A percentile compares a stretch with the other conserved stretches of the same genome.
Evolutionary conservation across 2,797 vertebrate genomes (phyloP).

Genomic region (Falco berigora): DNA sequence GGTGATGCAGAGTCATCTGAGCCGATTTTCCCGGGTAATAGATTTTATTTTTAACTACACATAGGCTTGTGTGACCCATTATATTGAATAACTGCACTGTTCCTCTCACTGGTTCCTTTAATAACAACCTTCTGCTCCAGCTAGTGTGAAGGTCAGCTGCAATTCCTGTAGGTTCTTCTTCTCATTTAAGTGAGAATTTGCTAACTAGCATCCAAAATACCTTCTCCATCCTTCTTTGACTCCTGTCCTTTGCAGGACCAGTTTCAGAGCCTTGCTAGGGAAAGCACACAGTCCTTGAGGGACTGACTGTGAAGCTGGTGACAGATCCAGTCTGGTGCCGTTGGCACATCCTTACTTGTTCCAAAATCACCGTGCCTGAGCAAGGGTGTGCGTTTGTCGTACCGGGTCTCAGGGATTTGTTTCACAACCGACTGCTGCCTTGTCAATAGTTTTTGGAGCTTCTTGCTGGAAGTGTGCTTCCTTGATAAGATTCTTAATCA

Average conservation of each 20-base stretch:
- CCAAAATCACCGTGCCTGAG: background rate
- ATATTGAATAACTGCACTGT: slow-evolving; percentile 48
- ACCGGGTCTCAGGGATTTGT: background rate
- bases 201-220: slow-evolving; percentile 59
- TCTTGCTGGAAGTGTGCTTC: background rate
- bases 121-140: slow-evolving; percentile 66
- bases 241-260: background rate
- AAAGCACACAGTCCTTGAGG: background rate
- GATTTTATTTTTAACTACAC: slow-evolving; percentile 61
- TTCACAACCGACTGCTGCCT: background rate
- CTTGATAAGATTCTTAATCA: slow-evolving; percentile 23
- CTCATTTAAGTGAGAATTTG: slow-evolving; percentile 55
- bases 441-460: background rate
- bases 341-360: background rate
- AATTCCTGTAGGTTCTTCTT: slow-evolving; percentile 43
- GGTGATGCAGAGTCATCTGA: background rate
- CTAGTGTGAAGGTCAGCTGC: slow-evolving; percentile 62
- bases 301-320: background rate
- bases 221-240: slow-evolving; percentile 17
- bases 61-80: slow-evolving; percentile 54
- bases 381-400: background rate
- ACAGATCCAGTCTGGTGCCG: background rate
- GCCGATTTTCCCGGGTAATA: slow-evolving; percentile 5
- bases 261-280: background rate
- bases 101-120: slow-evolving; percentile 46